These are phyloP conservation scores for Hyphantria cunea DNA, from an alignment of 1,140 invertebrate species.

Conservation along the genomic window DNA sequence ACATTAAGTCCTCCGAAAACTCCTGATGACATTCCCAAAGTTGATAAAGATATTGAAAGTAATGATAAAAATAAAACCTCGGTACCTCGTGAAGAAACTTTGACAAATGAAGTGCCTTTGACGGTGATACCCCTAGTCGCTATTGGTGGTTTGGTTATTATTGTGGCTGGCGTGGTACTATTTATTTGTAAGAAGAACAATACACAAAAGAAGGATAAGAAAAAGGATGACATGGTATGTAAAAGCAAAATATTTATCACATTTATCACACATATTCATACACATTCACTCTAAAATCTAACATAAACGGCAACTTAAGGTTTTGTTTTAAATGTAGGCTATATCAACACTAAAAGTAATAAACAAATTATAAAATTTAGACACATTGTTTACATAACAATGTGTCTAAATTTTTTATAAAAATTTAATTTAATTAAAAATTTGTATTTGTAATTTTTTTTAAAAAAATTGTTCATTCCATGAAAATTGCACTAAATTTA, in stretches of 20 bases:
- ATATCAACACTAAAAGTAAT: too few relatives aligned
- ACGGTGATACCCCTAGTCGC: constrained; percentile 68
- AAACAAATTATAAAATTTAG: too few relatives aligned
- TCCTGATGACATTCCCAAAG: constrained; percentile 40
- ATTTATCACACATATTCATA: too few relatives aligned
- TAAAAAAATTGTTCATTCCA: too few relatives aligned
- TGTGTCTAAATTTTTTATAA: too few relatives aligned
- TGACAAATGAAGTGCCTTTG: constrained; percentile 52
- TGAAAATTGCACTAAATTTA: too few relatives aligned
- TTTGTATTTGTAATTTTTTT: too few relatives aligned
- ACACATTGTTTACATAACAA: too few relatives aligned
- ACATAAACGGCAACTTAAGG: too few relatives aligned
- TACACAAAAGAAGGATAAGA: constrained; percentile 50
- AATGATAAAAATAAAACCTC: constrained; percentile 46
- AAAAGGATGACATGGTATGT: constrained; percentile 76
- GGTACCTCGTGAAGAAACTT: constrained; percentile 42
- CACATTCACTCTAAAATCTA: too few relatives aligned
- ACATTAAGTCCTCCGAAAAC: constrained; percentile 44
- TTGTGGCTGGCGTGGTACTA: constrained; percentile 67
- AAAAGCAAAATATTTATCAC: neutral
- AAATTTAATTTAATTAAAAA: too few relatives aligned
- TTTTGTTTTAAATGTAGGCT: too few relatives aligned
- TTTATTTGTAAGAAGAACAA: constrained; percentile 70
- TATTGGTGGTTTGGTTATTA: constrained; percentile 60
- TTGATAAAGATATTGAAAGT: constrained; percentile 41